phyloP scores from a whole-genome alignment of 2,113 vertebrate genomes.

The Elanoides forficatus region DNA sequence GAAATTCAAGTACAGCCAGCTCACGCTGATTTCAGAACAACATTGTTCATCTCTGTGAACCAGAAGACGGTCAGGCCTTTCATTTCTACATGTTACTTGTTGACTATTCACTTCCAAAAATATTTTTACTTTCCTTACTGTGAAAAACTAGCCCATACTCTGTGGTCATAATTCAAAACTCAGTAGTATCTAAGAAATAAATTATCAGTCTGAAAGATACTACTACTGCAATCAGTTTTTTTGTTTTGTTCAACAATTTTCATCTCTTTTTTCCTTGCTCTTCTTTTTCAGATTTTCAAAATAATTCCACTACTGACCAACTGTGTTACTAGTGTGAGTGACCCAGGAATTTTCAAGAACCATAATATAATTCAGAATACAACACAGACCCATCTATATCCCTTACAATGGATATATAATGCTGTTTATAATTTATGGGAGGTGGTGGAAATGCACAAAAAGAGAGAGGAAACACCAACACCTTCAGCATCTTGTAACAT shows the following conservation, averaged over 20 bases:
- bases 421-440: neutral
- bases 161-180: neutral
- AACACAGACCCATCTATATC: neutral
- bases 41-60: neutral
- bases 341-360: neutral
- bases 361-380: neutral
- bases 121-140: neutral
- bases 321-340: neutral
- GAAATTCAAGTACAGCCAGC: neutral
- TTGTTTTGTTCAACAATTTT: neutral
- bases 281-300: neutral
- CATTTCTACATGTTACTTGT: neutral
- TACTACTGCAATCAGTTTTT: neutral
- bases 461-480: neutral
- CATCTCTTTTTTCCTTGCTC: neutral
- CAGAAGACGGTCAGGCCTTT: neutral
- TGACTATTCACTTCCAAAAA: neutral
- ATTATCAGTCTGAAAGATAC: neutral
- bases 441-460: neutral
- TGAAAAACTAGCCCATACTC: neutral
- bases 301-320: neutral
- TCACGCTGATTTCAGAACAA: neutral
- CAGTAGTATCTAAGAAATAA: neutral
- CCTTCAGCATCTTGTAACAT: neutral
- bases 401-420: neutral